Base-by-base conservation (phyloP, 2,113 vertebrate genomes). In the Sander lucioperca region DNA sequence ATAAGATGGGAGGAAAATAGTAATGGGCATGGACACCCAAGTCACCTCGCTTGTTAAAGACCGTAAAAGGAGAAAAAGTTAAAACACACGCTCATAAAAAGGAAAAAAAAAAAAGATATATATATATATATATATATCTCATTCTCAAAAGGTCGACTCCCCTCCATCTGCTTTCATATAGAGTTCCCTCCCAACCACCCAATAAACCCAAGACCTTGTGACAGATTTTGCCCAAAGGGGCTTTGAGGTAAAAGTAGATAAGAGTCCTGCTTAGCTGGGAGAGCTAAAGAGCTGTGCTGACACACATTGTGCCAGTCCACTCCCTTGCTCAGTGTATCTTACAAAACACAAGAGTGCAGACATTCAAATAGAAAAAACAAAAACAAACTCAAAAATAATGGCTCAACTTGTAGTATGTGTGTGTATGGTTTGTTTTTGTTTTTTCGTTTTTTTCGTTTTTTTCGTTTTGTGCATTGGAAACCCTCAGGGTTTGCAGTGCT, bases 41-140 rank as follows among this genome's bases (percentile, higher is more conserved):
- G 92, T 95, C 95, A 96, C 96, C 95, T 96, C 95, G 94, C 90
- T 96, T 96, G 94, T 94, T 96, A 94, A 95, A 95, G 93, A 95
- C 91, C 71, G 80, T 88, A 92, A 69, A 90, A 93, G 90, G 90
- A 93, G 88, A 94, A 92, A 92, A 90, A 90, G 90, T 93, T 93
- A 88, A 93, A 94, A 95, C 89, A 89, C 91, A 93, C 92, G 63
- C 86, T 88, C 82, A 92, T 93, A 94, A 93, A 95, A 94, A 94
- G 80, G 86, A 95, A 93, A 89, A 91, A 80, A 85, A 62, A 19
- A 36, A 75, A 74, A 74, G 1, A 25, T 25, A 27, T 27, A 25
- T 79, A 76, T 6, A 73, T 82, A 75, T 79, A 79, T 82, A 82
- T 90, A 83, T 90, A 86, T 90, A 86, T 89, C 57, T 94, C 84